Conservation (phyloP, 2,888 invertebrate genomes). For the Dione vanillae region DNA sequence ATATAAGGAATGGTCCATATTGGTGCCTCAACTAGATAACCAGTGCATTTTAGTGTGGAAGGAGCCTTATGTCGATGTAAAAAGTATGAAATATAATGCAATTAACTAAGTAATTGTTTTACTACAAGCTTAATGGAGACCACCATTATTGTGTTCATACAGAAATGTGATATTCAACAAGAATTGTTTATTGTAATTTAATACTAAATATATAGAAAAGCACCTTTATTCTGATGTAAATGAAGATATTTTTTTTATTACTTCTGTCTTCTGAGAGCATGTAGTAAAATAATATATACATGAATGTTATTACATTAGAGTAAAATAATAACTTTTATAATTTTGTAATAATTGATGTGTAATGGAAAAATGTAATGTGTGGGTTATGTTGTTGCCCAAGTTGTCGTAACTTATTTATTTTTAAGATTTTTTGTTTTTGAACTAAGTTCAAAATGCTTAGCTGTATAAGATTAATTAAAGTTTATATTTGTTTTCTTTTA, state of each 20-base stretch:
- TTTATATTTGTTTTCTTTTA: constrained; percentile 19
- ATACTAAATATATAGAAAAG: constrained; percentile 17
- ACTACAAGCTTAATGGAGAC: constrained; percentile 29
- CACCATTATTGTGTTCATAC: constrained; percentile 31
- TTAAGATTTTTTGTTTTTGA: constrained; percentile 23
- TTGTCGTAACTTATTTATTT: constrained; percentile 57
- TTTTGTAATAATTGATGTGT: constrained; percentile 52
- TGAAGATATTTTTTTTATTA: constrained; percentile 1
- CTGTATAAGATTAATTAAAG: constrained; percentile 5
- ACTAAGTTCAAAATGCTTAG: constrained; percentile 29
- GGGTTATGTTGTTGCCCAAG: constrained; percentile 50
- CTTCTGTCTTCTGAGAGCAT: constrained; percentile 27
- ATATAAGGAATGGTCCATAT: constrained; percentile 40
- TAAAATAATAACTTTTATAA: constrained; percentile 49
- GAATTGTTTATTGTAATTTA: constrained; percentile 29
- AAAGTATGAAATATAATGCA: constrained; percentile 11
- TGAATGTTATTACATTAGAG: constrained; percentile 42
- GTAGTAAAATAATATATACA: constrained; percentile 25
- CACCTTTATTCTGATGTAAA: constrained; percentile 8
- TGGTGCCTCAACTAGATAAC: constrained; percentile 41
- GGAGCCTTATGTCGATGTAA: constrained; percentile 22
- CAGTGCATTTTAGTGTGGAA: constrained; percentile 32
- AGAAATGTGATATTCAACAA: constrained; percentile 46
- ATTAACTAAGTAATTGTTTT: constrained; percentile 25
- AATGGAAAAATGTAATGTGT: constrained; percentile 52